Base-by-base conservation (phyloP, 30 jellyfish, hydroid and myxozoan genomes). In the Haliclystus octoradiatus region DNA sequence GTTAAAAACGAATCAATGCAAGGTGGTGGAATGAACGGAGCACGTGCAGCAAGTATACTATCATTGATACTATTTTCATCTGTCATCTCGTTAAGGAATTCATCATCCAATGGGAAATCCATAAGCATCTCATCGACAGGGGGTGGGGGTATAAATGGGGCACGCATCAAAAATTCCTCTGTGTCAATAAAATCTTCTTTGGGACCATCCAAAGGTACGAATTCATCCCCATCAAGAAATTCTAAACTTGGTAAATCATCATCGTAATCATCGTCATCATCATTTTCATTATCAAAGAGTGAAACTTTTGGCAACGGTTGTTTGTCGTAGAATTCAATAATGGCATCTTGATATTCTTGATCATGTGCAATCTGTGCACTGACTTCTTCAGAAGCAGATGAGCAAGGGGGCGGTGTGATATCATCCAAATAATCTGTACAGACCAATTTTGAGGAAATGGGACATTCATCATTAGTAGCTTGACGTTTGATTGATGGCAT, bases 21-120 rank as follows among this genome's bases (percentile, higher is more conserved):
- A 5, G 95, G 91, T n/a, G 92, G 93, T 1, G 98, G 98, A 28
- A 89, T 82, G 69, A 72, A 76, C 29, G 98, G 98, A 2, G 95
- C 95, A 2, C 95, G 88, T 22, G 86, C 90, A 26, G 82, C 76
- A 49, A 88, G 70, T 88, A 77, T 92, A 3, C 50, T 81, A 0
- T 47, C 70, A 40, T 72, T 52, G 35, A 63, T 88, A 28, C 74
- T 84, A 64, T 25, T 7, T 13, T 22, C 31, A 22, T 64, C 73
- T 19, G 31, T 9, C 0, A 40, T 19, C 9, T 40, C 57, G 57
- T 40, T 40, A 19, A 40, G 57, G 57, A 40, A 40, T 19, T 9
- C 9, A 9, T 40, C 57, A 40, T 40, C 57, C 9, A 40, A 19
- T 5, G 57, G 57, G 19, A 40, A 40, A 19, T 40, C 57, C 14